Percentiles rank a stretch among this genome's conserved stretches.
Conservation (phyloP, 2,888 invertebrate species). For the Dexiosoma caninum region DNA sequence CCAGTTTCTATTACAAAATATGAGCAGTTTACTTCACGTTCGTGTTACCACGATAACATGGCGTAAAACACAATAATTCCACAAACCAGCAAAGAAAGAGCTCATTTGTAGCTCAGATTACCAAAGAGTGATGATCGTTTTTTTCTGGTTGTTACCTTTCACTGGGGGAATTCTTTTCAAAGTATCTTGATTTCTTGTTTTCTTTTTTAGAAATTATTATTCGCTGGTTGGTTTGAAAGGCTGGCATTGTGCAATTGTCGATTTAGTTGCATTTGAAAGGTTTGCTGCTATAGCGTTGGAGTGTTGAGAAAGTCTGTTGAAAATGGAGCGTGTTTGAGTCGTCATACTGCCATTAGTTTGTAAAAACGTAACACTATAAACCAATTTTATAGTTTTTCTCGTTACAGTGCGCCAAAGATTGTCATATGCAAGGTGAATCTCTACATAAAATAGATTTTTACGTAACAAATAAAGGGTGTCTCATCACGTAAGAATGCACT, state of each 20-base stretch:
- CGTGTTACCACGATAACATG: slow-evolving; percentile 1
- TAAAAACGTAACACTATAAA: too few relatives aligned
- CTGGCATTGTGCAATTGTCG: background rate
- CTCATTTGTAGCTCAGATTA: slow-evolving; percentile 36
- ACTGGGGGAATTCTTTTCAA: slow-evolving; percentile 37
- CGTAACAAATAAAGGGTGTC: too few relatives aligned
- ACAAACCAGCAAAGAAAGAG: slow-evolving; percentile 1
- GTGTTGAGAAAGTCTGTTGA: slow-evolving; percentile 5
- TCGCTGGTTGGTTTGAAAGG: background rate
- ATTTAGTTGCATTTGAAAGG: slow-evolving; percentile 5
- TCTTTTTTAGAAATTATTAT: background rate
- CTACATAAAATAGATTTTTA: too few relatives aligned
- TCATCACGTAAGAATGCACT: too few relatives aligned
- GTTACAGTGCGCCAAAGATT: too few relatives aligned
- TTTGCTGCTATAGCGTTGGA: background rate
- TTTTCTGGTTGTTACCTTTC: slow-evolving; percentile 33
- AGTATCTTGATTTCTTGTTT: slow-evolving; percentile 7
- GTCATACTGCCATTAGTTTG: too few relatives aligned
- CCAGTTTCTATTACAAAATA: background rate
- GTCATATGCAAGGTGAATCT: too few relatives aligned
- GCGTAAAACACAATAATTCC: slow-evolving; percentile 5
- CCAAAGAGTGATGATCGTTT: slow-evolving; percentile 21
- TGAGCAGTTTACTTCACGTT: background rate
- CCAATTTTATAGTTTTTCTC: too few relatives aligned
- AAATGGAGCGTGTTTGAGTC: too few relatives aligned